A percentile compares a stretch with the other conserved stretches of the same genome.
Conservation (phyloP, 2,113 vertebrate species). For the Calypte anna region DNA sequence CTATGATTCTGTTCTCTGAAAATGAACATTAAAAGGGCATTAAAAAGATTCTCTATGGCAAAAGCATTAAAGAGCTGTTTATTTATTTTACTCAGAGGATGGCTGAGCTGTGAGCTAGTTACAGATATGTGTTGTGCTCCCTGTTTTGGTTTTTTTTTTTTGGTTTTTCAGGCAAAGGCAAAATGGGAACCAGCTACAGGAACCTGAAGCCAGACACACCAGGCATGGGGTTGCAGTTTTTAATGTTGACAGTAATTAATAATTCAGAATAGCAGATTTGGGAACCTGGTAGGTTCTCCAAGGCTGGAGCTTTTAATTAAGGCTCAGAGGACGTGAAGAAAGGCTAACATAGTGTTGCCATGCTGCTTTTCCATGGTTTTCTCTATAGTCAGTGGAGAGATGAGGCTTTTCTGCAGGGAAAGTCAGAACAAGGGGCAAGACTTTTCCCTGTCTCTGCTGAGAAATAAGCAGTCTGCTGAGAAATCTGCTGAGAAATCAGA, state of each 20-base stretch:
- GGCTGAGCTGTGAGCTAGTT: slow-evolving; percentile 1
- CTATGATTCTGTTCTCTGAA: background rate
- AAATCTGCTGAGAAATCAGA: too few species aligned
- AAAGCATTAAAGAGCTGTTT: background rate
- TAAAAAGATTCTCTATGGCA: background rate
- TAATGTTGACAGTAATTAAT: slow-evolving; percentile 27
- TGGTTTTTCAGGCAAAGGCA: background rate
- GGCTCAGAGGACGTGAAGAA: background rate
- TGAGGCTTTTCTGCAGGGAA: background rate
- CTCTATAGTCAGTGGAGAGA: background rate
- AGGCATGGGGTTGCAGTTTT: background rate
- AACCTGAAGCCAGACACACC: background rate
- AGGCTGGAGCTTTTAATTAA: slow-evolving; percentile 43
- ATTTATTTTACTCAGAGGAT: background rate
- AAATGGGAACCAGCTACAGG: background rate
- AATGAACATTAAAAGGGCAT: background rate
- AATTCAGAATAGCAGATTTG: background rate
- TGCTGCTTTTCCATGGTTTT: background rate
- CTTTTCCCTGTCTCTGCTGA: background rate
- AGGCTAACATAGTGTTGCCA: fast-evolving
- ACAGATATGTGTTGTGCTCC: background rate
- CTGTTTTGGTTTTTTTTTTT: background rate
- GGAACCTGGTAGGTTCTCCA: background rate
- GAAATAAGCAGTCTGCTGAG: too few species aligned
- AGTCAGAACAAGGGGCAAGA: background rate